phyloP scores from a whole-genome alignment of 2,888 invertebrate genomes.

The Drosophila planitibia region DNA sequence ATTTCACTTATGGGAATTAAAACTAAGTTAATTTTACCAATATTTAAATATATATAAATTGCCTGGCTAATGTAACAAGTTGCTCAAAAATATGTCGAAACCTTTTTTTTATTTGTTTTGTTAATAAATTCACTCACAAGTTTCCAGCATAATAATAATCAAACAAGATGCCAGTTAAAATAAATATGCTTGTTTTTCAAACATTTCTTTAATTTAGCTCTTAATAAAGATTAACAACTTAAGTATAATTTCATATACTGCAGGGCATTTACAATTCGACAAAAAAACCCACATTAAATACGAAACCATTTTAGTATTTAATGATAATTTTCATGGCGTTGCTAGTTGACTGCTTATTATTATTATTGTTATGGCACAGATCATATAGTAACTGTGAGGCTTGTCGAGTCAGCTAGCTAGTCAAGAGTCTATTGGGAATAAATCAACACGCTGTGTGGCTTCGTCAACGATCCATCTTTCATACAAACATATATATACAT shows the following conservation, averaged over 20 bases:
- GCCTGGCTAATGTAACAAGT: no score
- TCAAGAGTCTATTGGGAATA: conserved; percentile 82
- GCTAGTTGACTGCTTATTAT: conserved; percentile 49
- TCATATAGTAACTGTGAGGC: conserved; percentile 33
- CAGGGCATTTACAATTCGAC: conserved; percentile 37
- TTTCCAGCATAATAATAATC: background rate
- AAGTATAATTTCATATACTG: background rate
- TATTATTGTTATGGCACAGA: conserved; percentile 48
- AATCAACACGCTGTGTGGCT: conserved; percentile 84
- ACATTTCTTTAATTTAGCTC: background rate
- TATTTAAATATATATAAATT: background rate
- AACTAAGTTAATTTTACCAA: background rate
- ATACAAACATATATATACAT: conserved; percentile 3
- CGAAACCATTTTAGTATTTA: conserved; percentile 46
- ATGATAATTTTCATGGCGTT: conserved; percentile 48
- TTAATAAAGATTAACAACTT: background rate
- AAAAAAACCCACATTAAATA: background rate
- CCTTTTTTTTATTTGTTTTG: background rate
- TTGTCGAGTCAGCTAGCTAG: conserved; percentile 32
- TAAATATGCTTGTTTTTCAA: no score
- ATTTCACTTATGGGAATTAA: background rate
- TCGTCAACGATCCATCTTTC: conserved; percentile 75
- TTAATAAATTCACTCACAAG: background rate
- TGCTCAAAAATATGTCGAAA: background rate
- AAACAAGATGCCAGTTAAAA: background rate